These are phyloP conservation scores for Brachionus rubens DNA, from an alignment of 1,140 invertebrate genomes.

Conservation along the genomic window DNA sequence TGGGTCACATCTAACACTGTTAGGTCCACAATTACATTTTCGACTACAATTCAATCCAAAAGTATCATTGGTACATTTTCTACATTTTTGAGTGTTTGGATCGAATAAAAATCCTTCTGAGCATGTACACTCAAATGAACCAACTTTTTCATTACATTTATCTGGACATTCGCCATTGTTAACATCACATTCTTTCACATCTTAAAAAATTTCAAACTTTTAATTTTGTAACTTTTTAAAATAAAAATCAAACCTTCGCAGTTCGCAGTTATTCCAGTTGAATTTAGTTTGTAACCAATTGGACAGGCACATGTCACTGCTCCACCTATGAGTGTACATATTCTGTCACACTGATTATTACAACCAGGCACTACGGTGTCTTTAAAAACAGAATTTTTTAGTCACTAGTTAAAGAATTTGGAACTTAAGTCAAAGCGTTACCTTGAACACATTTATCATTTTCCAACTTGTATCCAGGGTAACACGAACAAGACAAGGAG, in stretches of 20 bases:
- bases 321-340: neutral
- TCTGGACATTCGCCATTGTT: neutral
- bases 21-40: neutral
- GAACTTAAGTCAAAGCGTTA: neutral
- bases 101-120: neutral
- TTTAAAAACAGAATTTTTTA: no score
- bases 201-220: neutral
- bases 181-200: neutral
- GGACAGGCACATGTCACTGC: neutral
- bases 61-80: neutral
- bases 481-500: neutral
- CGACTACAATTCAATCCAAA: neutral
- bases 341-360: no score
- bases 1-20: neutral
- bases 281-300: no score
- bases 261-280: neutral
- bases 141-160: neutral
- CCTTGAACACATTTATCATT: neutral
- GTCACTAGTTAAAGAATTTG: no score
- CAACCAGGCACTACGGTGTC: no score
- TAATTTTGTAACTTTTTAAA: neutral
- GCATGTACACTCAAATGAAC: slow-evolving; percentile 25
- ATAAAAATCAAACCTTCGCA: neutral
- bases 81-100: neutral
- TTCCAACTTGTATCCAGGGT: neutral